Conservation (phyloP, 2,888 invertebrate genomes). For the Marasmarcha lunaedactyla region DNA sequence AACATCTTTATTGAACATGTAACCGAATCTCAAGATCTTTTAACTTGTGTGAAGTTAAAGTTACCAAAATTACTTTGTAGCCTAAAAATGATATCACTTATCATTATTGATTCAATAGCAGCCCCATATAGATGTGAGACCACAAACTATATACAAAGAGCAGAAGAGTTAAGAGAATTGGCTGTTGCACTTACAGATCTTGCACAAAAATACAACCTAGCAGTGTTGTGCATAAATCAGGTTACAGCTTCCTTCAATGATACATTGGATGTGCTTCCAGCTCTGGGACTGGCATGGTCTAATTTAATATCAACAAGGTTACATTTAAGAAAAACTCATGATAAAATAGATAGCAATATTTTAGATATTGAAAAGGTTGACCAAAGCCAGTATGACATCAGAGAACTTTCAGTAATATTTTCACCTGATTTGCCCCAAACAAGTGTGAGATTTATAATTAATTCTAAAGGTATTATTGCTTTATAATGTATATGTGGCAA, state of each 20-base stretch:
- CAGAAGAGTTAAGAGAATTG: conserved; percentile 52
- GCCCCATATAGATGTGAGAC: conserved; percentile 54
- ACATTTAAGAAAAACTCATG: conserved; percentile 25
- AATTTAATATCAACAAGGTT: conserved; percentile 52
- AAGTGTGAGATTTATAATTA: conserved; percentile 30
- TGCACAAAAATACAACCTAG: conserved; percentile 39
- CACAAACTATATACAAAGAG: conserved; percentile 49
- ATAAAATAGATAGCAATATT: conserved; percentile 9
- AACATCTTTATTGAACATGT: conserved; percentile 53
- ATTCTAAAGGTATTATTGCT: neutral
- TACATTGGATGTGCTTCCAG: conserved; percentile 33
- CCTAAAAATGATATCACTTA: conserved; percentile 29
- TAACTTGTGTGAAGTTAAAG: conserved; percentile 42
- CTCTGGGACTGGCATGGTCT: conserved; percentile 58
- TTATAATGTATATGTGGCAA: too few species aligned
- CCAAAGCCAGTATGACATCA: conserved; percentile 14
- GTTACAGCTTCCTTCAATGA: conserved; percentile 42
- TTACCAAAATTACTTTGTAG: conserved; percentile 38
- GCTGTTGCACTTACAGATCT: conserved; percentile 32
- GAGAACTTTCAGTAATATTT: conserved; percentile 37
- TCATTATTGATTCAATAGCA: conserved; percentile 56
- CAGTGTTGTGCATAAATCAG: conserved; percentile 55
- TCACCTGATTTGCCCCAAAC: conserved; percentile 40
- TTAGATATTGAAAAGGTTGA: neutral
- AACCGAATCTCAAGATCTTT: conserved; percentile 44